Evolutionary conservation across 2,888 invertebrate genomes (phyloP), one percentile per base, ranked within the genome.

Genomic region (Sphaerolaimus hirsutus): DNA sequence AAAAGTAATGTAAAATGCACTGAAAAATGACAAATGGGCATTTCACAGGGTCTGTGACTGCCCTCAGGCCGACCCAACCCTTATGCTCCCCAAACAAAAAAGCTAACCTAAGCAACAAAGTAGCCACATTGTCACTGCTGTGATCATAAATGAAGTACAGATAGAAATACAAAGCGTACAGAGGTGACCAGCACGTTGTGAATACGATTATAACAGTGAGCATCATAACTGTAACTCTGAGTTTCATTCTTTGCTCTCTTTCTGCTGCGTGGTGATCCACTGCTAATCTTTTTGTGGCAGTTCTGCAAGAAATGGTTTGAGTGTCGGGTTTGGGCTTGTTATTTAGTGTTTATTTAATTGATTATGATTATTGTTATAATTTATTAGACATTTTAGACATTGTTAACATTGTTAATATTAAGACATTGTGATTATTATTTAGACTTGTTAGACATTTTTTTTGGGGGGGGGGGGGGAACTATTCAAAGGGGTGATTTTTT

Each of bases 151-250:
- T n/a, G 36, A 50, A 50, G 23, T 36, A 23, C 2, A 47, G 2
- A 35, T 43, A 49, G 22, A 19, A 35, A 37, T 43, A 49, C 14
- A 50, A 44, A 17, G 2, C 14, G 44, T 49, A 47, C 23, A 50
- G 44, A 2, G 50, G 50, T 27, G 44, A 21, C 50, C 50, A 50
- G 43, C 42, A 45, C 41, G 21, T 22, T 10, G 49, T 47, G 41
- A 49, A 50, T 10, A 49, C 24, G 14, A 49, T 24, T 14, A 50
- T 44, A 19, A 50, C 50, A 4, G 47, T 45, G 21, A 49, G 32
- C 50, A 50, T 50, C 50, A 50, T 50, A 14, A 45, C 21, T 14
- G 50, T 50, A 3, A 50, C 38, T 4, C 41, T 37, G 19, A 44
- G 3, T 3, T 29, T 37, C 38, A 38, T n/a, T 2, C 47, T 37